Evolutionary conservation across 2,113 vertebrate genomes (phyloP).

Genomic region (Pachypanchax playfairii): DNA sequence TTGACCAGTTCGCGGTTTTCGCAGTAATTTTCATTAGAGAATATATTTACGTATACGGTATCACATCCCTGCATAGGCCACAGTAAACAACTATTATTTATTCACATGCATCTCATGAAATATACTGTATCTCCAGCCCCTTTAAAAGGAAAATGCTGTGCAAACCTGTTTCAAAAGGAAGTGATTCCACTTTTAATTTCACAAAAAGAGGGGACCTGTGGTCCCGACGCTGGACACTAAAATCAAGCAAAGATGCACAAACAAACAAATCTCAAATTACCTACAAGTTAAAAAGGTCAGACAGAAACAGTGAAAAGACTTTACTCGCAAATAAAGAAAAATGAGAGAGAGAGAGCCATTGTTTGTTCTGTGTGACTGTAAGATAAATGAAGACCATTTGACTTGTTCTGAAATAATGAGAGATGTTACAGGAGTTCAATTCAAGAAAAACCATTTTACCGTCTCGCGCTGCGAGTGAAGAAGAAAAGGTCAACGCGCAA

Average conservation of each 20-base stretch:
- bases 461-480: conserved; percentile 18
- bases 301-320: conserved; percentile 6
- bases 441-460: conserved; percentile 53
- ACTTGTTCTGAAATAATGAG: conserved; percentile 9
- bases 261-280: conserved; percentile 30
- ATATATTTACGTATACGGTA: no score
- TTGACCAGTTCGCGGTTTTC: no score
- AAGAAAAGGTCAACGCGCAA: conserved; percentile 50
- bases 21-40: no score
- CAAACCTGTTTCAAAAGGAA: conserved; percentile 50
- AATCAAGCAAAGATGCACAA: conserved; percentile 15
- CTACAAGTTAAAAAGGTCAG: conserved; percentile 39
- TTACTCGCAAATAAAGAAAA: conserved; percentile 24
- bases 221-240: conserved; percentile 43
- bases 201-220: conserved; percentile 20
- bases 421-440: no score
- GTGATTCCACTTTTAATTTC: conserved; percentile 52
- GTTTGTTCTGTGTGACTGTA: conserved; percentile 26
- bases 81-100: conserved; percentile 46
- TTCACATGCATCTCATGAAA: conserved; percentile 43
- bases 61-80: conserved; percentile 21
- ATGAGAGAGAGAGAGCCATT: conserved; percentile 1
- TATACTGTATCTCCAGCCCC: conserved; percentile 36
- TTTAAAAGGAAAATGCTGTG: conserved; percentile 36
- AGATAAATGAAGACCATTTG: conserved; percentile 39